Conservation (phyloP, 2,888 invertebrate species). For the Alloplasta piceator region DNA sequence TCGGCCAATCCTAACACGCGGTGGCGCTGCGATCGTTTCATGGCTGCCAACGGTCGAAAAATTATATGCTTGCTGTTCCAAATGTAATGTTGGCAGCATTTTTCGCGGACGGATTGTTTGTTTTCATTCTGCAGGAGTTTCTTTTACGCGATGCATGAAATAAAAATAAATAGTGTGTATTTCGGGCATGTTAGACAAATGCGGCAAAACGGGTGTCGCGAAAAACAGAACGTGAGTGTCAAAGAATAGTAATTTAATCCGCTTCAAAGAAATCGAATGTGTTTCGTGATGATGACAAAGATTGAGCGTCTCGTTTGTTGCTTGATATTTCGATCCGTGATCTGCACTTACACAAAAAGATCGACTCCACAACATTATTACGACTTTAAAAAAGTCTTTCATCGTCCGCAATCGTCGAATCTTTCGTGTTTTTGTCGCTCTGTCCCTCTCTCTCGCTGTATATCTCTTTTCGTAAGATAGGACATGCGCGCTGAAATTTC, state of each 20-base stretch:
- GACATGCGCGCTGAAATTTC: conserved; percentile 74
- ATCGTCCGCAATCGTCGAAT: not conserved
- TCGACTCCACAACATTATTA: no score
- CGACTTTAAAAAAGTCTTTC: not conserved
- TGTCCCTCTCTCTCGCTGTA: conserved; percentile 5
- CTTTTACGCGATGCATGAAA: no score
- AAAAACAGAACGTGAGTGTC: no score
- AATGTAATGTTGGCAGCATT: not conserved
- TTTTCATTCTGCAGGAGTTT: not conserved
- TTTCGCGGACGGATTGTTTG: not conserved
- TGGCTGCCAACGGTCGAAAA: not conserved
- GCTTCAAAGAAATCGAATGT: no score
- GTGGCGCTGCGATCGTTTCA: not conserved
- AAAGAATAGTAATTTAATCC: no score
- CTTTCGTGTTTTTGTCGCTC: not conserved
- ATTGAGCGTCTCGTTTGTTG: no score
- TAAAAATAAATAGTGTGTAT: no score
- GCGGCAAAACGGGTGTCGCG: no score
- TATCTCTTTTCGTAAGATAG: conserved; percentile 39
- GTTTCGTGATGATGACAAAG: no score
- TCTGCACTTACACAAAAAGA: no score
- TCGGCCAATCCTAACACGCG: conserved; percentile 1
- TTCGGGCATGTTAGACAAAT: no score
- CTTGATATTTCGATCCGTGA: no score
- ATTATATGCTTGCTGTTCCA: not conserved